Base-by-base conservation (phyloP, 1,140 invertebrate species). In the Ganaspis sp. region DNA sequence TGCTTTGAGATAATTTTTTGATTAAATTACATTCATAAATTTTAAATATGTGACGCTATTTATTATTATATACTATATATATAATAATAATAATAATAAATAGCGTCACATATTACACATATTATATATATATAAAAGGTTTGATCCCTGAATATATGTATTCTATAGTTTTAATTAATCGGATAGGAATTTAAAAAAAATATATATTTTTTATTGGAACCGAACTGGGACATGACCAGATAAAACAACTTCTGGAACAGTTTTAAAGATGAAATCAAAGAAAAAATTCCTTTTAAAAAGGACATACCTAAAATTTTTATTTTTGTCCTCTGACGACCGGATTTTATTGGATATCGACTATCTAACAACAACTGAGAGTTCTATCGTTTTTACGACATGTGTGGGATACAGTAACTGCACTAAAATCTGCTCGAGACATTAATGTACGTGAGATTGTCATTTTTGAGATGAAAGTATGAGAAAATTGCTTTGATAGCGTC, bases 391-490 rank as follows among this genome's bases (percentile, higher is more conserved):
- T 49, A 49, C 15, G 45, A 49, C 45, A 49, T 17, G 45, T 49
- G 45, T 49, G 45, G 45, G 45, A n/a, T 49, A 49, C 45, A 49
- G 45, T 17, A 49, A n/a, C 12, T n/a, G 45, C 45, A 49, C 45
- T 49, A 49, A 49, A 49, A 49, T n/a, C 45, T 49, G 45, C 45
- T 49, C 45, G 45, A 49, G 45, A 49, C 45, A 49, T 49, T 49
- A 49, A 49, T 49, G 45, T 17, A 49, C 17, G n/a, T 49, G 45
- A 49, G 45, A 49, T 49, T 49, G 45, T 49, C 45, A 49, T 49
- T 49, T 49, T 49, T 49, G 45, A 49, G 45, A 49, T 49, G 45
- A 49, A 49, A 49, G 45, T 49, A 49, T 49, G 45, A 49, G 45
- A 49, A 49, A 49, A 49, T 49, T 49, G 45, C 45, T 49, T 49